These are phyloP conservation scores for Cynocephalus volans DNA, from an alignment of 2,113 vertebrate species.

Conservation along the genomic window DNA sequence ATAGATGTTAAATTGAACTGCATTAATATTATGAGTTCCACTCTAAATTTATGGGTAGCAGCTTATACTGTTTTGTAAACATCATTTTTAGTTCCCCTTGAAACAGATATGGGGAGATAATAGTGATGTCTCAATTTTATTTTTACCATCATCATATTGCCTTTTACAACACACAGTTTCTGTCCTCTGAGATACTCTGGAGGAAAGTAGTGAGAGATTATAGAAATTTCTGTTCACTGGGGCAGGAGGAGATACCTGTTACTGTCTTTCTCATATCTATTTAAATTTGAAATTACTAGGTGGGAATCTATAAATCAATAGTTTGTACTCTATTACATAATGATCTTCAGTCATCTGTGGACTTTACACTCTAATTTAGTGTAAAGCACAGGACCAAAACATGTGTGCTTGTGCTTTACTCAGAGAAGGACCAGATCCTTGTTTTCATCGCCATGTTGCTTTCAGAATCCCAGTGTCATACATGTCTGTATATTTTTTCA, in stretches of 20 bases:
- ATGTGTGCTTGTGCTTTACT: not conserved
- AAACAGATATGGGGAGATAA: not conserved
- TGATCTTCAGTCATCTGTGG: not conserved
- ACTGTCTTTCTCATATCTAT: not conserved
- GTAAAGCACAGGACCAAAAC: not conserved
- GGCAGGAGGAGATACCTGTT: not conserved
- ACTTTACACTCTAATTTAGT: not conserved
- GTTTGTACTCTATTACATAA: not conserved
- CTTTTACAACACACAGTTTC: constrained; percentile 27
- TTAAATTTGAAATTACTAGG: constrained; percentile 47
- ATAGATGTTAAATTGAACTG: not conserved
- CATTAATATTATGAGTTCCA: not conserved
- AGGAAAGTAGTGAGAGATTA: constrained; percentile 28
- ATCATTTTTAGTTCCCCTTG: not conserved
- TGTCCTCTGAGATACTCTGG: constrained; percentile 10
- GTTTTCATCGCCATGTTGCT: not conserved
- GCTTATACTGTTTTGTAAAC: not conserved
- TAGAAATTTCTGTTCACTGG: not conserved
- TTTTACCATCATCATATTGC: not conserved
- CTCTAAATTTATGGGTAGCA: not conserved
- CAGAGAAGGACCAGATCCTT: not conserved
- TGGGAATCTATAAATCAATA: not conserved
- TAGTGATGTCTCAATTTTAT: constrained; percentile 28
- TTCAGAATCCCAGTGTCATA: not conserved
- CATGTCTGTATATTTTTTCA: not conserved